Evolutionary conservation across 2,797 vertebrate genomes (phyloP).

Genomic region (Staurois parvus): DNA sequence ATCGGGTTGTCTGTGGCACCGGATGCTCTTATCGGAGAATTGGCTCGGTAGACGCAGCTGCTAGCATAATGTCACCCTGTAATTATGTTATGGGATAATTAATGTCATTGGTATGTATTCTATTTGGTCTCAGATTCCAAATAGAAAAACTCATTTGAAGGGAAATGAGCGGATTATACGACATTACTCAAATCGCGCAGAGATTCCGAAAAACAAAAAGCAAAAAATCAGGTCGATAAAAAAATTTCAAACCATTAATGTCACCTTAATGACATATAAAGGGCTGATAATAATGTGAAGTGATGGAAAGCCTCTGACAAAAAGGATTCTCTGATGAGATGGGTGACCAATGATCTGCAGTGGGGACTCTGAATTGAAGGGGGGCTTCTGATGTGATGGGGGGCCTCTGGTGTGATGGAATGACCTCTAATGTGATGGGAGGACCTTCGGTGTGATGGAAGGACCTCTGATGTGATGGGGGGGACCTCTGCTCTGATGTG

Average conservation of each 20-base stretch:
- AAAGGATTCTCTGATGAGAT: too few species aligned
- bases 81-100: constrained; percentile 2
- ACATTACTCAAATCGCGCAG: not conserved
- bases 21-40: constrained; percentile 2
- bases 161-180: not conserved
- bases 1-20: not conserved
- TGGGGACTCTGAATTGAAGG: too few species aligned
- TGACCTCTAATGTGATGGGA: too few species aligned
- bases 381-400: too few species aligned
- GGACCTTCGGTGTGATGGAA: too few species aligned
- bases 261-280: too few species aligned
- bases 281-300: too few species aligned
- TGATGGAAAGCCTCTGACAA: too few species aligned
- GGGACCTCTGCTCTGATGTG: too few species aligned
- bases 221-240: not conserved
- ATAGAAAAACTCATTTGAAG: not conserved
- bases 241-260: not conserved
- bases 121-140: not conserved
- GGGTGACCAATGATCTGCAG: too few species aligned
- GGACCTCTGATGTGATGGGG: too few species aligned
- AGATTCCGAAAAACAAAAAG: not conserved
- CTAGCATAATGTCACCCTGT: not conserved
- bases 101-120: not conserved
- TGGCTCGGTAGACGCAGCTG: not conserved
- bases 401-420: too few species aligned